Evolutionary conservation across 2,113 vertebrate species (phyloP), one percentile per base, ranked within the genome.

Genomic region (Neodontobutis hainanensis): DNA sequence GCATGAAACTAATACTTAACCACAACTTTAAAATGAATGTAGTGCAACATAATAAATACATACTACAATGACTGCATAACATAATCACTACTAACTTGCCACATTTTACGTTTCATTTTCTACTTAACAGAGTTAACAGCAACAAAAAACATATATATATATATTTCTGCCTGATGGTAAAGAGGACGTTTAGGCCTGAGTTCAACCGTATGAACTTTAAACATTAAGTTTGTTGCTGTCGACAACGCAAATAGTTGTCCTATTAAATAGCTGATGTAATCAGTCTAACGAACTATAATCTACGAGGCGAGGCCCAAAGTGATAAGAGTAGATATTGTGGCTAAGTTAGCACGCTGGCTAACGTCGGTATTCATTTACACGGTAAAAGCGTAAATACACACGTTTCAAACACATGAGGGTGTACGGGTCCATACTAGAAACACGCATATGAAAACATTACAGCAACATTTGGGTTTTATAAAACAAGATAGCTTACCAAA

Each of bases 271-370:
- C 16, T 47, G 9, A 64, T 50, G 49, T 1, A 10, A 2, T 6
- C 5, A 14, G 11, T 27, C 19, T 9, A n/a, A n/a, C 0, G 10
- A 40, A 65, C 8, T 35, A 38, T 4, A 36, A 36, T 36, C 3
- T 53, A 27, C 52, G 59, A 60, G 16, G 27, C 8, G 40, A 77
- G 86, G 86, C 88, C 88, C 82, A 40, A 56, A 36, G 49, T 61
- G 11, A 64, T 51, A 56, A 78, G 55, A 62, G 3, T 38, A 40
- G 19, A 74, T 71, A 66, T 78, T 56, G 68, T 53, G 9, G 73
- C 70, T 70, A 47, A 15, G 19, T 58, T 68, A 85, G 77, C 77
- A 76, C 85, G 48, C 68, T 49, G 55, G 61, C 61, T 71, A 73
- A 47, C 60, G 38, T 9, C 68, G 55, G n/a, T n/a, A n/a, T 14